Percentiles rank a stretch among this genome's conserved stretches.
Evolutionary conservation across 2,797 vertebrate species (phyloP).

Genomic region (Chrosomus eos): DNA sequence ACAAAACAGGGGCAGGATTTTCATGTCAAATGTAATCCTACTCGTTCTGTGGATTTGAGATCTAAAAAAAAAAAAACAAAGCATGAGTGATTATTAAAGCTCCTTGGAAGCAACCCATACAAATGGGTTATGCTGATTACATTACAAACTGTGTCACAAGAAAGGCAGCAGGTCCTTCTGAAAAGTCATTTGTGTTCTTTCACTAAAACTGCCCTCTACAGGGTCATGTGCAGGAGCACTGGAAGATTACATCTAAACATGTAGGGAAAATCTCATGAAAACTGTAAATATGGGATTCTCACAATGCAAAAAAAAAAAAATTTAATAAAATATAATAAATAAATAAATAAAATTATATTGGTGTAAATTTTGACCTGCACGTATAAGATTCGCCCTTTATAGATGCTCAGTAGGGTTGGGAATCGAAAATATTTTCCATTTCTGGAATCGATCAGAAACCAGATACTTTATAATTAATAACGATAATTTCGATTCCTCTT

Average conservation of each 20-base stretch:
- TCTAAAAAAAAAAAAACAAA: constrained; percentile 2
- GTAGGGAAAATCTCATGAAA: not conserved
- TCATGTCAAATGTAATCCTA: constrained; percentile 34
- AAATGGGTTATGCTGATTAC: constrained; percentile 18
- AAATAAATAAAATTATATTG: not conserved
- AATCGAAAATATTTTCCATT: no score
- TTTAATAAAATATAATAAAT: not conserved
- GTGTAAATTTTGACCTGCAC: not conserved
- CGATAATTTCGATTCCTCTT: no score
- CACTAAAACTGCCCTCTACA: not conserved
- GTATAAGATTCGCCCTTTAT: not conserved
- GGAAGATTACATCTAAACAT: not conserved
- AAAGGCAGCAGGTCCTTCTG: not conserved
- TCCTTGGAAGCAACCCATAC: not conserved
- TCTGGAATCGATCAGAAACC: no score
- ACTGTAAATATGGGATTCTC: not conserved
- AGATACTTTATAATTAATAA: no score
- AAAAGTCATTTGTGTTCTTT: not conserved
- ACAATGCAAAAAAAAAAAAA: not conserved
- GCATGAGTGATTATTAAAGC: constrained; percentile 24
- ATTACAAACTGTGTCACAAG: not conserved
- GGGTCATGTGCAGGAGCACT: not conserved
- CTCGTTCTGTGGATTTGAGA: constrained; percentile 22
- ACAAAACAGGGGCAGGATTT: constrained; percentile 37
- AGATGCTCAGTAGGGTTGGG: no score